These are phyloP conservation scores for Myiotriccus ornatus DNA, from an alignment of 2,797 vertebrate genomes.

Conservation along the genomic window DNA sequence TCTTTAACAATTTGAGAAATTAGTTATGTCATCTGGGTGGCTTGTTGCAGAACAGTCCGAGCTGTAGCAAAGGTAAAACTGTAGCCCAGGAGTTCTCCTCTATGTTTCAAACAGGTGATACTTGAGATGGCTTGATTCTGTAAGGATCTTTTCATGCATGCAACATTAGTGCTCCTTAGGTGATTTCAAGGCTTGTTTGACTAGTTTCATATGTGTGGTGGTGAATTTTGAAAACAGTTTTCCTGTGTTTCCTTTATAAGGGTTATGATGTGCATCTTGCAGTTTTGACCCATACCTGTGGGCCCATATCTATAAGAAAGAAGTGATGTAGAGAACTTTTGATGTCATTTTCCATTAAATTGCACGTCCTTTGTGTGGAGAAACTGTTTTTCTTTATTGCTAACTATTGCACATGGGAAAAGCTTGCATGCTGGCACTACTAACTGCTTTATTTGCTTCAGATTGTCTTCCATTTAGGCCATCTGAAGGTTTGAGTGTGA, in stretches of 20 bases:
- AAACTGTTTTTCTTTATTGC: not conserved
- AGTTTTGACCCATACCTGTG: not conserved
- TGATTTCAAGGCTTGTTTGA: not conserved
- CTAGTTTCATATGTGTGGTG: not conserved
- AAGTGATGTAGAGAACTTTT: not conserved
- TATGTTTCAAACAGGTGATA: not conserved
- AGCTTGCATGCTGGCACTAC: not conserved
- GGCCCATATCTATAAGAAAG: not conserved
- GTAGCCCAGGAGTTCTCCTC: not conserved
- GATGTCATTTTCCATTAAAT: conserved; percentile 13
- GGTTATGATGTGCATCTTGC: not conserved
- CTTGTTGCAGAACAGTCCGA: not conserved
- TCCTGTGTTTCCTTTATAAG: not conserved
- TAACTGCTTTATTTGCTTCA: conserved; percentile 19
- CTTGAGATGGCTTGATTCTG: not conserved
- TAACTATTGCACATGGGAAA: not conserved
- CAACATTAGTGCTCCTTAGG: not conserved
- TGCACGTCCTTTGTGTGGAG: not conserved
- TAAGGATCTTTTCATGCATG: not conserved
- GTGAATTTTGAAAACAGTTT: not conserved
- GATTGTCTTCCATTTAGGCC: conserved; percentile 50
- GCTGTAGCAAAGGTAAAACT: not conserved
- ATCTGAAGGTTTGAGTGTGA: conserved; percentile 45
- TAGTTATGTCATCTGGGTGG: not conserved
- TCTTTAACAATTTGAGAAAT: not conserved